Evolutionary conservation across 1,140 invertebrate species (phyloP).

Genomic region (Drosophila virilis): DNA sequence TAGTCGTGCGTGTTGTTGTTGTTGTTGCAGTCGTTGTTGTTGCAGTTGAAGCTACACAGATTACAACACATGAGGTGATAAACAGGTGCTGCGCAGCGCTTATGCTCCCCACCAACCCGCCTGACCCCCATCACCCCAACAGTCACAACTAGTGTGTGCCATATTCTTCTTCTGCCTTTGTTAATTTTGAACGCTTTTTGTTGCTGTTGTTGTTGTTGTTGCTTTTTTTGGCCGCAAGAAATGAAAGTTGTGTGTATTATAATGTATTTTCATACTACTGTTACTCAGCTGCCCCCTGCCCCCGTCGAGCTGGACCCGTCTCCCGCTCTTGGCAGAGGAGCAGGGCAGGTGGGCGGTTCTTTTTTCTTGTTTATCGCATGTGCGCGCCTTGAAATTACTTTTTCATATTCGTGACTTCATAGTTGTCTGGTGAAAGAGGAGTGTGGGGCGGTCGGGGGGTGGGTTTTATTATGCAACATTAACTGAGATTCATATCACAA

Average conservation of each 20-base stretch:
- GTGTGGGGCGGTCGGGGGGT: background rate
- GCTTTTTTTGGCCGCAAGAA: conserved; percentile 66
- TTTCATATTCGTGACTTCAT: conserved; percentile 77
- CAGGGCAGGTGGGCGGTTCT: conserved; percentile 23
- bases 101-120: conserved; percentile 34
- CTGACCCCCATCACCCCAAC: background rate
- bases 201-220: conserved; percentile 45
- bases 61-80: conserved; percentile 80
- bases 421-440: conserved; percentile 20
- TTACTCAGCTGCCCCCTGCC: conserved; percentile 60
- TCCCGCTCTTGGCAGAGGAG: background rate
- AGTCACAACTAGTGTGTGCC: conserved; percentile 41
- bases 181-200: conserved; percentile 70
- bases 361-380: conserved; percentile 65
- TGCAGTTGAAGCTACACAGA: conserved; percentile 68
- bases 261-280: conserved; percentile 73
- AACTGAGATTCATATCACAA: conserved; percentile 56
- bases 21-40: conserved; percentile 17
- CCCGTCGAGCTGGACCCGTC: background rate
- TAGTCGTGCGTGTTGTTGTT: conserved; percentile 15
- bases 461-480: conserved; percentile 67
- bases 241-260: conserved; percentile 78
- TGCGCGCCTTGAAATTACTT: conserved; percentile 80
- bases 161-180: conserved; percentile 65
- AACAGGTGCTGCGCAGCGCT: conserved; percentile 72